Percentiles rank a stretch among this genome's conserved stretches.
phyloP scores from a whole-genome alignment of 2,113 vertebrate species.

The Rostratula benghalensis region DNA sequence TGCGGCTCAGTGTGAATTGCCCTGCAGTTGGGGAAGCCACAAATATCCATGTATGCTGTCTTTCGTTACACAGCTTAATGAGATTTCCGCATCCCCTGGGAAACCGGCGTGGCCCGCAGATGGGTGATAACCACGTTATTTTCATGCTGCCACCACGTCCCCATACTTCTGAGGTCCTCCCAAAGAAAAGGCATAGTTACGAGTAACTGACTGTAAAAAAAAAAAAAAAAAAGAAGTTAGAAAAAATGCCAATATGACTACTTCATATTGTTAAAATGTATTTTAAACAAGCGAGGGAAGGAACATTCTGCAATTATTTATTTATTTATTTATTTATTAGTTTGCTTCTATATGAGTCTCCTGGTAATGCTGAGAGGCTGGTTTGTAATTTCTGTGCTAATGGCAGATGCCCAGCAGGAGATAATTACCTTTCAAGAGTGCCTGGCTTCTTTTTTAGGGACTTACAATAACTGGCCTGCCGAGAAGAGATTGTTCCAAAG shows the following conservation, averaged over 20 bases:
- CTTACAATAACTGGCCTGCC: neutral
- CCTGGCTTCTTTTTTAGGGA: neutral
- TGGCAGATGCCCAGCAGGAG: conserved; percentile 8
- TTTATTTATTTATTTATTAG: neutral
- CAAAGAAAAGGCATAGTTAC: neutral
- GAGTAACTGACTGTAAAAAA: neutral
- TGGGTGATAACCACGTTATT: neutral
- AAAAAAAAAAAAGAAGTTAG: neutral
- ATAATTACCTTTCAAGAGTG: conserved; percentile 41
- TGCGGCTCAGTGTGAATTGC: neutral
- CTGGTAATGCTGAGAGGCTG: neutral
- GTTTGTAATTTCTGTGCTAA: neutral
- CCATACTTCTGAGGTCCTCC: neutral
- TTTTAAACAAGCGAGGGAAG: neutral
- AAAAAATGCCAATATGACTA: neutral
- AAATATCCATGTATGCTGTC: neutral
- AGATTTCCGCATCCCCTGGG: conserved; percentile 24
- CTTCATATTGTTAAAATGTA: neutral
- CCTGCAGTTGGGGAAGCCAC: neutral
- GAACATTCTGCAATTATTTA: neutral
- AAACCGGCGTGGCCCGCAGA: neutral
- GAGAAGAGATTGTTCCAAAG: conserved; percentile 2
- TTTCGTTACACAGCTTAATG: conserved; percentile 21
- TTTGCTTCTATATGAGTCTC: neutral
- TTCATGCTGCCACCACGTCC: neutral